A percentile compares a stretch with the other conserved stretches of the same genome.
These are phyloP conservation scores for Melanotaenia duboulayi DNA, from an alignment of 2,113 vertebrate species.

Conservation along the genomic window DNA sequence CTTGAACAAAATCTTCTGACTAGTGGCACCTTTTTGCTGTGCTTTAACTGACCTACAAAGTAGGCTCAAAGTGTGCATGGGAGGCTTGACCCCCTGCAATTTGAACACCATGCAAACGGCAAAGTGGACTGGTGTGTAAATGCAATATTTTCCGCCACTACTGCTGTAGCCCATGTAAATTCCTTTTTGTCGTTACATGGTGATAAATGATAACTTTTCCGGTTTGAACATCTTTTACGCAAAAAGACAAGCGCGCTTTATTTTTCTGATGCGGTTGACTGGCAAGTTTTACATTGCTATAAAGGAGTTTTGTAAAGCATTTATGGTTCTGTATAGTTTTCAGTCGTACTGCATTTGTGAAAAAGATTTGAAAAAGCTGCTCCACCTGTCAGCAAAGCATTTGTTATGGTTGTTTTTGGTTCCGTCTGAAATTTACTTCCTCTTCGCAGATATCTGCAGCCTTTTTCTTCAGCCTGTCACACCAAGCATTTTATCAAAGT, in stretches of 20 bases:
- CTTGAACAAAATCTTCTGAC: neutral
- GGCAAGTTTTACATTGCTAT: neutral
- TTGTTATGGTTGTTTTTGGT: neutral
- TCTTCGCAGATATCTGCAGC: constrained; percentile 11
- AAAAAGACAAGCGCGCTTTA: neutral
- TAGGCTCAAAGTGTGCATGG: neutral
- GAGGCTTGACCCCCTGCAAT: neutral
- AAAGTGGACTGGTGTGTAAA: constrained; percentile 18
- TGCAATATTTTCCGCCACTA: neutral
- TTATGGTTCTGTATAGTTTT: constrained; percentile 1
- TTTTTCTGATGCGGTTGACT: neutral
- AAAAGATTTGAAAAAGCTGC: neutral
- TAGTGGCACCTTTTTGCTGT: neutral
- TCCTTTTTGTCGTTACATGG: neutral
- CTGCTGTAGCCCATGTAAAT: neutral
- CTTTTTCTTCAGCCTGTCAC: neutral
- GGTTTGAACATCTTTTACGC: constrained; percentile 20
- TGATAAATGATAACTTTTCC: neutral
- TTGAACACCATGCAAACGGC: neutral
- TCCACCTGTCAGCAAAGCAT: neutral
- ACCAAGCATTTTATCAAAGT: constrained; percentile 15
- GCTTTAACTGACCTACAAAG: no score
- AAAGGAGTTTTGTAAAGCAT: constrained; percentile 1
- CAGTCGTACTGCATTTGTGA: constrained; percentile 5
- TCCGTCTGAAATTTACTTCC: constrained; percentile 22